Conservation (phyloP, 2,113 vertebrate species). For the Phalacrocorax aristotelis region DNA sequence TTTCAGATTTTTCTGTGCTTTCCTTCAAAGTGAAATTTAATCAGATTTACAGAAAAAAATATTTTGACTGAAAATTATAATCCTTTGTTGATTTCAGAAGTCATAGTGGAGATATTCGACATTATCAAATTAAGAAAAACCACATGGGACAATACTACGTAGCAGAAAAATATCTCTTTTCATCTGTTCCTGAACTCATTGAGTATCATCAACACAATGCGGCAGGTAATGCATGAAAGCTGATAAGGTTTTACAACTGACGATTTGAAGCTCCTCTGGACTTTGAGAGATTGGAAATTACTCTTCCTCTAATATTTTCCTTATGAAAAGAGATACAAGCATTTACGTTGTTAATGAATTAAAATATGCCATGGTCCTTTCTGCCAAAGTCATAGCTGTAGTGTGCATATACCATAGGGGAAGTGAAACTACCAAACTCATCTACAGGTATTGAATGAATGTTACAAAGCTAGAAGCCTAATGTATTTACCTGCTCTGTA, state of each 20-base stretch:
- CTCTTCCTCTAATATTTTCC: neutral
- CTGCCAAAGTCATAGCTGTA: neutral
- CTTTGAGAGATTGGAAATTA: neutral
- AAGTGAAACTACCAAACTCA: neutral
- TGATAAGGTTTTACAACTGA: neutral
- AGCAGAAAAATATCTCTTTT: conserved; percentile 82
- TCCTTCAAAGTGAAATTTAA: neutral
- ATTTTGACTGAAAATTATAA: neutral
- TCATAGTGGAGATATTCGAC: conserved; percentile 70
- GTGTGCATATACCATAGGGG: too few relatives aligned
- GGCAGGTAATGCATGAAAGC: conserved; percentile 73
- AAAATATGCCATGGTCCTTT: neutral
- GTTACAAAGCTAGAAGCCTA: neutral
- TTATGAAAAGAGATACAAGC: neutral
- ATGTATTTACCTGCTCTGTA: neutral
- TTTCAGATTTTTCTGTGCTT: neutral
- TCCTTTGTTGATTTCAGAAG: conserved; percentile 47
- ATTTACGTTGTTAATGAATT: neutral
- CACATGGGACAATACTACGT: conserved; percentile 78
- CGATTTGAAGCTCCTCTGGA: neutral
- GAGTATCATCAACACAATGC: conserved; percentile 87
- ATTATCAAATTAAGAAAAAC: conserved; percentile 86
- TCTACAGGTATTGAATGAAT: neutral
- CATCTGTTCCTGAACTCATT: conserved; percentile 81
- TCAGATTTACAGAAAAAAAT: neutral